Base-by-base conservation (phyloP, 2,113 vertebrate genomes). In the Pavo muticus region DNA sequence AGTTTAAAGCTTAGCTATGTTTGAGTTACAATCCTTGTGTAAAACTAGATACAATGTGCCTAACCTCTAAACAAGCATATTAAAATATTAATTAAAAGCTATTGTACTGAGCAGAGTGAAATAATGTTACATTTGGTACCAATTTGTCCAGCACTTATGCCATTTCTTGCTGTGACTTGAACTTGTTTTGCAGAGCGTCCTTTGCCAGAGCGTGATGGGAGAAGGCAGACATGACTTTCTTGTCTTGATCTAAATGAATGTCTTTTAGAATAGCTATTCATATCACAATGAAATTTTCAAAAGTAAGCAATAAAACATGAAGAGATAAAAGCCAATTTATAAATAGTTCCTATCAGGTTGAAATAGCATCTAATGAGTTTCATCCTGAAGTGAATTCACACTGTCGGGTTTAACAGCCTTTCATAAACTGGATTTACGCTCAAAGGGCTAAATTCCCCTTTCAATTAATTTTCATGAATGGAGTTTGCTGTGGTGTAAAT, bases 381-480 rank as follows among this genome's bases (percentile, higher is more conserved):
- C 17, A 74, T 65, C 65, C 23, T 87, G n/a, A 91, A 93, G 37
- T 78, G 83, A 93, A 94, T 88, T 95, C 40, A 73, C 89, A 82
- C 54, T 6, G 45, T 85, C 72, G 91, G 29, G 20, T 94, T 91
- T 90, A 96, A 94, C 30, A 23, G 35, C 63, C 67, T 91, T 94
- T 91, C 92, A 87, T 91, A 94, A 90, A 82, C 70, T 87, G 60
- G 37, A 90, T 88, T 93, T 91, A 91, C 18, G 20, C 54, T 84
- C 72, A 73, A 60, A 54, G 68, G 69, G 65, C n/a, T 94, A 79
- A 91, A 84, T 87, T 86, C 64, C 74, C 42, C 20, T 71, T 95
- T 91, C 70, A 79, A 80, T 94, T 93, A 91, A 72, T 96, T 96
- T 80, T 86, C 87, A 74, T 68, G 82, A 87, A 87, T 88, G 47